Evolutionary conservation across 2,888 invertebrate species (phyloP).

Genomic region (Smittia sp.): DNA sequence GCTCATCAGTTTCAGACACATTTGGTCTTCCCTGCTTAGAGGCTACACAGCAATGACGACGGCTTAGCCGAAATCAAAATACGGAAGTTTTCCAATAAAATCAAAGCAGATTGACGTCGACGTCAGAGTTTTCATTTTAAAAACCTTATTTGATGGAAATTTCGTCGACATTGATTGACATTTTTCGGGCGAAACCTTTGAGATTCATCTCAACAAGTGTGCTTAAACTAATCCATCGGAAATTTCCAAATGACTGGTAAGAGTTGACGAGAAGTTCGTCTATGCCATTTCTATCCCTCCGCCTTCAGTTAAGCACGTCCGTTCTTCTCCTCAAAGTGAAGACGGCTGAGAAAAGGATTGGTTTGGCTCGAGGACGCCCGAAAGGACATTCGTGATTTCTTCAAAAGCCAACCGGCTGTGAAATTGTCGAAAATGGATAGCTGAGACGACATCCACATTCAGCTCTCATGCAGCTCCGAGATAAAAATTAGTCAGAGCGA

Average conservation of each 20-base stretch:
- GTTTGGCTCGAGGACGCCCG: neutral
- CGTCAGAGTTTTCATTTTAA: neutral
- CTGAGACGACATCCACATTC: neutral
- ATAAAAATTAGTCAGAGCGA: neutral
- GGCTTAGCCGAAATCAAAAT: too few relatives aligned
- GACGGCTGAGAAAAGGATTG: neutral
- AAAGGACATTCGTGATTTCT: neutral
- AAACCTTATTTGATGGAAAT: too few relatives aligned
- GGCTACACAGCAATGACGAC: too few relatives aligned
- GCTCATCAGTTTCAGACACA: too few relatives aligned
- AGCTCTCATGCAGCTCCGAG: neutral
- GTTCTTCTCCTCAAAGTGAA: too few relatives aligned
- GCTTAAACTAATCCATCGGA: slow-evolving; percentile 24
- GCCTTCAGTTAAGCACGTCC: too few relatives aligned
- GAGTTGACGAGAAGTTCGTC: slow-evolving; percentile 18
- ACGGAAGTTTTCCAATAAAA: too few relatives aligned
- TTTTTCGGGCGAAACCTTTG: neutral
- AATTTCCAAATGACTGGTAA: slow-evolving; percentile 27
- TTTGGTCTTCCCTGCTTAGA: too few relatives aligned
- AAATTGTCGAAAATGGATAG: slow-evolving; percentile 18
- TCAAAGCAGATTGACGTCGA: neutral
- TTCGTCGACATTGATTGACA: neutral
- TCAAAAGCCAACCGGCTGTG: neutral
- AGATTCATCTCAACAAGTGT: neutral
- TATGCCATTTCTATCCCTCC: neutral